Evolutionary conservation across 2,113 vertebrate species (phyloP).

Genomic region (Synodontis membranacea): DNA sequence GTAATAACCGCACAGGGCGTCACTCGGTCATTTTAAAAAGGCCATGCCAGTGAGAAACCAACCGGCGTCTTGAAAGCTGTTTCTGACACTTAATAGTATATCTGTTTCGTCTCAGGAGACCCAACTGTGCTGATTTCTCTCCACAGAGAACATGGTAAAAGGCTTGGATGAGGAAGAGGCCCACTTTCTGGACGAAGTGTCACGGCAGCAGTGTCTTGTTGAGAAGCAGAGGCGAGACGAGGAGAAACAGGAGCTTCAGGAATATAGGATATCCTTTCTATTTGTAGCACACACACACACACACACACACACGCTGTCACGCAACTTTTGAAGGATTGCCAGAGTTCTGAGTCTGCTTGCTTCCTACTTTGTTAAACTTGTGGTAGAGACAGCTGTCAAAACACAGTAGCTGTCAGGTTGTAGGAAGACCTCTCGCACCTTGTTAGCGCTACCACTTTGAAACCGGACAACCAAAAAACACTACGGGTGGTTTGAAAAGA

Average conservation of each 20-base stretch:
- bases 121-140: conserved; percentile 57
- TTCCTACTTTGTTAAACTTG: conserved; percentile 39
- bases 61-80: not conserved
- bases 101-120: conserved; percentile 45
- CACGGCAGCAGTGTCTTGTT: conserved; percentile 89
- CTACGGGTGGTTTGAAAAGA: not conserved
- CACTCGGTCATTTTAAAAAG: not conserved
- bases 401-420: conserved; percentile 24
- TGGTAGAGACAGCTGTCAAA: conserved; percentile 36
- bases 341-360: not conserved
- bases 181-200: conserved; percentile 95
- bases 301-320: not conserved
- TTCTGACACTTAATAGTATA: not conserved
- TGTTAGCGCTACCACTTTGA: conserved; percentile 44
- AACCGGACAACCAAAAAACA: not conserved
- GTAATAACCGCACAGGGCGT: conserved; percentile 10
- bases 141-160: conserved; percentile 96
- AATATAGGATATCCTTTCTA: conserved; percentile 97
- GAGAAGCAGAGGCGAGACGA: conserved; percentile 96
- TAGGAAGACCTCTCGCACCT: conserved; percentile 36
- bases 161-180: conserved; percentile 94
- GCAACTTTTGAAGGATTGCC: not conserved
- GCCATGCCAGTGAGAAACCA: not conserved
- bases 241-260: conserved; percentile 86
- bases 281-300: not conserved